Percentiles rank a stretch among this genome's conserved stretches.
phyloP scores from a whole-genome alignment of 1,140 invertebrate species.

The Augochlora pura region DNA sequence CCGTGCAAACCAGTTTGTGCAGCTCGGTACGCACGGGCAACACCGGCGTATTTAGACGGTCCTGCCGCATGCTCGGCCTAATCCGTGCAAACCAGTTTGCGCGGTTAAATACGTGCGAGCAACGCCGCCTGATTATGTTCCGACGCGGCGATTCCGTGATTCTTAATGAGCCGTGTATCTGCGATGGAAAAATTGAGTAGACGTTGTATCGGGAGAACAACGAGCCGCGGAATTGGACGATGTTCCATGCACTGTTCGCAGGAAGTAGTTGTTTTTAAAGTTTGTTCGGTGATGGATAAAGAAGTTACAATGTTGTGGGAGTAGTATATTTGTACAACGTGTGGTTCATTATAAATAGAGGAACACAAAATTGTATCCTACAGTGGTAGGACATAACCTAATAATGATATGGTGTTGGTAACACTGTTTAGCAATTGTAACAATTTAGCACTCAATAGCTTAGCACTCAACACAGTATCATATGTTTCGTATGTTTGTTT shows the following conservation, averaged over 20 bases:
- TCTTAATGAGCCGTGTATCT: neutral
- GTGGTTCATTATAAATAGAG: too few species aligned
- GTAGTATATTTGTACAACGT: too few species aligned
- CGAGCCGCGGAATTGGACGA: neutral
- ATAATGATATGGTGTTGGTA: too few species aligned
- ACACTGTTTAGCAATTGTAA: too few species aligned
- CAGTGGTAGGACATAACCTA: too few species aligned
- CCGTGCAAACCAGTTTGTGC: conserved; percentile 43
- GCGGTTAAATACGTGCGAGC: conserved; percentile 36
- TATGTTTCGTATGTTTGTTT: too few species aligned
- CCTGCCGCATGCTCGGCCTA: conserved; percentile 20
- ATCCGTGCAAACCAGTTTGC: conserved; percentile 50
- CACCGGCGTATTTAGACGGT: conserved; percentile 4
- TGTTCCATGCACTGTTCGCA: neutral
- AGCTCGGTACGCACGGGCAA: conserved; percentile 37
- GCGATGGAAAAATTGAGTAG: neutral
- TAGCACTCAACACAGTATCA: too few species aligned
- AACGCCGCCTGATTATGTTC: conserved; percentile 36
- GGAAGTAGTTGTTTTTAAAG: neutral
- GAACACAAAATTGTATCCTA: too few species aligned
- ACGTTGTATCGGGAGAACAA: neutral
- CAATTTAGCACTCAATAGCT: too few species aligned
- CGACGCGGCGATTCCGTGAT: neutral
- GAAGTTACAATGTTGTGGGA: too few species aligned
- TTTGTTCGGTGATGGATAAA: too few species aligned